Percentiles rank a stretch among this genome's conserved stretches.
These are phyloP conservation scores for Lynx canadensis DNA, from an alignment of 2,113 vertebrate species.

Conservation along the genomic window DNA sequence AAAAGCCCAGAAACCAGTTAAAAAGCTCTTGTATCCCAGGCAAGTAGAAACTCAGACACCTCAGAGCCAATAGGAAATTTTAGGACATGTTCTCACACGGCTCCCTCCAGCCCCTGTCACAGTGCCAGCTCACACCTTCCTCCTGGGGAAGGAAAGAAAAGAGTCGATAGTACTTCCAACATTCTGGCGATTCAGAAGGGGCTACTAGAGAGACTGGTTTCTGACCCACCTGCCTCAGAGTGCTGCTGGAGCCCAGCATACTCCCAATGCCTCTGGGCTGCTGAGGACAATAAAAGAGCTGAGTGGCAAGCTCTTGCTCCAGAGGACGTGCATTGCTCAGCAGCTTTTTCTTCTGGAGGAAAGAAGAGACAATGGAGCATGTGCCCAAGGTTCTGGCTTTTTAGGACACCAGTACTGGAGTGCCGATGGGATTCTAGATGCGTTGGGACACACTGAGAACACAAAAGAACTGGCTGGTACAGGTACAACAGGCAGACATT, in stretches of 20 bases:
- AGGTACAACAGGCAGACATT: neutral
- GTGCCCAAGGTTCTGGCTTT: neutral
- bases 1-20: neutral
- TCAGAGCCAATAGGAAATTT: neutral
- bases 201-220: neutral
- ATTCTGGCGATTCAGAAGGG: neutral
- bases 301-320: neutral
- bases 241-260: neutral
- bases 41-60: neutral
- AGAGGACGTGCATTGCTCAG: neutral
- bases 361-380: neutral
- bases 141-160: neutral
- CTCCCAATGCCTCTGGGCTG: too few relatives aligned
- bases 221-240: neutral
- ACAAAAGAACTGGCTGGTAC: neutral
- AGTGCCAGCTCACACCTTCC: neutral
- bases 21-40: neutral
- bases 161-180: neutral
- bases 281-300: neutral
- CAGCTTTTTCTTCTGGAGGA: neutral
- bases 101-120: too few relatives aligned
- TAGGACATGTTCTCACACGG: neutral
- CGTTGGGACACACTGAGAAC: neutral
- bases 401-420: neutral
- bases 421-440: neutral